Conservation (phyloP, 1,140 invertebrate species). For the Trichoplusia ni region DNA sequence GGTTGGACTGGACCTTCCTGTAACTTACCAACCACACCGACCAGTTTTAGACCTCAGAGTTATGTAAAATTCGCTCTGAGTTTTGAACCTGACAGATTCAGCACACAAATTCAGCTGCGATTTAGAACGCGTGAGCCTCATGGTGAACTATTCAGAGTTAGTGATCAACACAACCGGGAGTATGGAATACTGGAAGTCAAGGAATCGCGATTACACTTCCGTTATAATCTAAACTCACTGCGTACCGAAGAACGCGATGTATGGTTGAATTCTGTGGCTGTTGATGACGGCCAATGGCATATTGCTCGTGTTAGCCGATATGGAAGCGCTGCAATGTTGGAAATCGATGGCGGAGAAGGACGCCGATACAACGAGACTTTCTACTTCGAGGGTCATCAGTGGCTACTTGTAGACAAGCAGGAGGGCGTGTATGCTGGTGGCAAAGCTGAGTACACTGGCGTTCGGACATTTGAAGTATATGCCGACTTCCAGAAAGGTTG, state of each 20-base stretch:
- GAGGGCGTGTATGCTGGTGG: slow-evolving; percentile 97
- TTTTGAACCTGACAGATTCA: slow-evolving; percentile 95
- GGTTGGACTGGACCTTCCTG: slow-evolving; percentile 95
- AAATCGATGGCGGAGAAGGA: slow-evolving; percentile 97
- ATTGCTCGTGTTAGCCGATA: slow-evolving; percentile 94
- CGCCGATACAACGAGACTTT: slow-evolving; percentile 97
- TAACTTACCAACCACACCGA: slow-evolving; percentile 90
- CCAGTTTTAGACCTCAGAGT: slow-evolving; percentile 94
- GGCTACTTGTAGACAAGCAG: slow-evolving; percentile 95
- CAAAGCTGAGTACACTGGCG: slow-evolving; percentile 96
- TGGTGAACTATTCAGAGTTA: slow-evolving; percentile 95
- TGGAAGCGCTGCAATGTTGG: slow-evolving; percentile 96
- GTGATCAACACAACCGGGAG: slow-evolving; percentile 96
- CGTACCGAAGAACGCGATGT: slow-evolving; percentile 94
- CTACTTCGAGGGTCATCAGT: slow-evolving; percentile 94
- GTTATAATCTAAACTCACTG: slow-evolving; percentile 96
- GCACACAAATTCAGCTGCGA: slow-evolving; percentile 94
- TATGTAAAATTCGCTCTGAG: slow-evolving; percentile 98
- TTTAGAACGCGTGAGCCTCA: slow-evolving; percentile 96
- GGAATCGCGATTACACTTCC: slow-evolving; percentile 93
- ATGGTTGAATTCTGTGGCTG: slow-evolving; percentile 93
- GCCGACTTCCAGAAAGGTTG: slow-evolving; percentile 95
- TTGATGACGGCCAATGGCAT: slow-evolving; percentile 99
- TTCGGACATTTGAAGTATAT: slow-evolving; percentile 95
- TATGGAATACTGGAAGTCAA: slow-evolving; percentile 97